A percentile compares a stretch with the other conserved stretches of the same genome.
Evolutionary conservation across 1,140 invertebrate genomes (phyloP).

Genomic region (Pararge aegeria): DNA sequence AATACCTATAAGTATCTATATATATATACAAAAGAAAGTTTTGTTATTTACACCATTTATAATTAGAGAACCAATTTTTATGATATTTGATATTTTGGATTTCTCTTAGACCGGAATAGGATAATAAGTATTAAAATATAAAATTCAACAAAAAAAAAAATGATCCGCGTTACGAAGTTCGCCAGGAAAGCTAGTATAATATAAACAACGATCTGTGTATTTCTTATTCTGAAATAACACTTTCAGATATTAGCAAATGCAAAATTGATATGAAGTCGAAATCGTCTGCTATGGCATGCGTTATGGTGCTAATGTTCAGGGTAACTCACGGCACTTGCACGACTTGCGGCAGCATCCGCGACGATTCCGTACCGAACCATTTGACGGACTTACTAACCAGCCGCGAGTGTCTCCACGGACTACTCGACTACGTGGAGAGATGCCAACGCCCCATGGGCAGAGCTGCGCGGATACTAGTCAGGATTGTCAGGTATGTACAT

Average conservation of each 20-base stretch:
- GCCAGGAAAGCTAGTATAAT: too few species aligned
- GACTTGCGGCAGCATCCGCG: conserved; percentile 31
- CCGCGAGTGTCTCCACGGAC: conserved; percentile 55
- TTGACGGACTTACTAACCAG: conserved; percentile 53
- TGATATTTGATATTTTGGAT: too few species aligned
- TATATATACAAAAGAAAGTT: too few species aligned
- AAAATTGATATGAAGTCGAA: conserved; percentile 42
- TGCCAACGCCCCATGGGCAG: conserved; percentile 62
- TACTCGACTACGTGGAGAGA: conserved; percentile 66
- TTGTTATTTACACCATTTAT: too few species aligned
- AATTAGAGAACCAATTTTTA: too few species aligned
- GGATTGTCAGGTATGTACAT: conserved; percentile 57
- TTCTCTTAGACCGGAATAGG: too few species aligned
- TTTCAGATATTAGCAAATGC: conserved; percentile 30
- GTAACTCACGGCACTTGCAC: conserved; percentile 57
- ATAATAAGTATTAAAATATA: too few species aligned
- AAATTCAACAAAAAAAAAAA: too few species aligned
- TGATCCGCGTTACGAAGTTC: too few species aligned
- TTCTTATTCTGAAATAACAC: neutral
- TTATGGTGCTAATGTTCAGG: conserved; percentile 60
- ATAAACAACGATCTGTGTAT: too few species aligned
- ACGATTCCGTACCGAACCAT: conserved; percentile 44
- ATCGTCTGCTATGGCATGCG: conserved; percentile 56
- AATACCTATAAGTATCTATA: too few species aligned
- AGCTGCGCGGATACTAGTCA: conserved; percentile 63